Percentiles rank a stretch among this genome's conserved stretches.
Evolutionary conservation across 2,113 vertebrate species (phyloP).

Genomic region (Siniperca chuatsi): DNA sequence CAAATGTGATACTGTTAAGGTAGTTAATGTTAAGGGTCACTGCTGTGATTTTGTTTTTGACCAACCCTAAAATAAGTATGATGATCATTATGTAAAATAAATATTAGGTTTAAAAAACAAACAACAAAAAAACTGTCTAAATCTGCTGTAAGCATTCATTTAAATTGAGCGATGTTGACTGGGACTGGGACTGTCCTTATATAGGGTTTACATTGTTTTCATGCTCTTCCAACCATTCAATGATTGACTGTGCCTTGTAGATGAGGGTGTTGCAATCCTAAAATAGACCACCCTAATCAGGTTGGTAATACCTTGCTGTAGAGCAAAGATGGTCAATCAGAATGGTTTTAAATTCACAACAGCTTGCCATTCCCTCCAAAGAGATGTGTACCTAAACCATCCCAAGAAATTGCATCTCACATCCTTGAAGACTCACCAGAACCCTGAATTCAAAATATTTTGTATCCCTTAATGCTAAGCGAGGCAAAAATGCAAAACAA

Average conservation of each 20-base stretch:
- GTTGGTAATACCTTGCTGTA: slow-evolving; percentile 53
- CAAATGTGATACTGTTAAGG: not conserved
- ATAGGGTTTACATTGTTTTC: slow-evolving; percentile 43
- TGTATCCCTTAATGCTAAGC: slow-evolving; percentile 66
- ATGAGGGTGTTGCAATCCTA: slow-evolving; percentile 50
- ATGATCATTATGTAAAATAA: not conserved
- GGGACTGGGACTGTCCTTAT: not conserved
- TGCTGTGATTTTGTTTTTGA: not conserved
- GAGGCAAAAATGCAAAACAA: slow-evolving; percentile 72
- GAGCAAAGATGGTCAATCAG: slow-evolving; percentile 39
- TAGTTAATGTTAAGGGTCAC: not conserved
- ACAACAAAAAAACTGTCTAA: too few species aligned
- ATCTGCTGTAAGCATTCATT: not conserved
- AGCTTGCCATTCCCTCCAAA: slow-evolving; percentile 22
- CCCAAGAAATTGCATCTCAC: slow-evolving; percentile 45
- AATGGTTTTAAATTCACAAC: slow-evolving; percentile 50
- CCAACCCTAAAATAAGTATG: not conserved
- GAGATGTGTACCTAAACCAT: slow-evolving; percentile 37
- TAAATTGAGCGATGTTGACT: slow-evolving; percentile 11
- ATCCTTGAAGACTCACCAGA: slow-evolving; percentile 59
- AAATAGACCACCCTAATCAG: slow-evolving; percentile 63
- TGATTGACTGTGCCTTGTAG: slow-evolving; percentile 51
- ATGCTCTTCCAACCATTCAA: slow-evolving; percentile 21
- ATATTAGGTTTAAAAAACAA: not conserved
- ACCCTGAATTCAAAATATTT: slow-evolving; percentile 54